Conservation (phyloP, 2,113 vertebrate genomes). For the Harpagus bidentatus region DNA sequence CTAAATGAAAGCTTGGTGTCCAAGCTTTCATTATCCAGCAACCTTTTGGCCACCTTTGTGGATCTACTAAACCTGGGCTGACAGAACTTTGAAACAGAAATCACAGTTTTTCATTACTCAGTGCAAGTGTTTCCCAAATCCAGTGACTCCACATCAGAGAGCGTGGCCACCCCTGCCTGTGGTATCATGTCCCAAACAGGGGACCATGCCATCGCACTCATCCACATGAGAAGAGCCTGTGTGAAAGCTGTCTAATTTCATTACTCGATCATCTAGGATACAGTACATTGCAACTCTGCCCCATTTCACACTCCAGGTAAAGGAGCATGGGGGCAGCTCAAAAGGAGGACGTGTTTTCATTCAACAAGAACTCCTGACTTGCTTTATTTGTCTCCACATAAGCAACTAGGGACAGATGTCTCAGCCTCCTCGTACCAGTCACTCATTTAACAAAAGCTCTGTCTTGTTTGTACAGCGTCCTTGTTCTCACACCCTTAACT, state of each 20-base stretch:
- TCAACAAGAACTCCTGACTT: background rate
- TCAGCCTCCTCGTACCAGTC: slow-evolving; percentile 33
- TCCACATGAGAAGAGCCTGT: accelerated
- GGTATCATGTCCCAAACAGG: background rate
- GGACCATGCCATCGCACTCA: background rate
- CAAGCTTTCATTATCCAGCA: background rate
- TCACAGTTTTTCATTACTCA: background rate
- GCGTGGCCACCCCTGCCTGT: background rate
- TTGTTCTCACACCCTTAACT: slow-evolving; percentile 22
- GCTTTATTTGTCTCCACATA: background rate
- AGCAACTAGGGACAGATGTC: background rate
- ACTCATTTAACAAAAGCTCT: background rate
- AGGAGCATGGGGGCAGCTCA: background rate
- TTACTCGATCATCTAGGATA: background rate
- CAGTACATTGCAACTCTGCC: background rate
- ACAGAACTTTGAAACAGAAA: background rate
- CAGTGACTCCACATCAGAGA: accelerated
- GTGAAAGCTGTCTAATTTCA: background rate
- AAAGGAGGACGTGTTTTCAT: background rate
- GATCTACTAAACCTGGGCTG: background rate
- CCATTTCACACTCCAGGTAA: background rate
- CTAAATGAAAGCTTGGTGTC: background rate
- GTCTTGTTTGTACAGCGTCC: background rate
- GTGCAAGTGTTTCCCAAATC: background rate
- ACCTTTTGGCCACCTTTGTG: background rate